Evolutionary conservation across 2,113 vertebrate genomes (phyloP).

Genomic region (Bungarus multicinctus): DNA sequence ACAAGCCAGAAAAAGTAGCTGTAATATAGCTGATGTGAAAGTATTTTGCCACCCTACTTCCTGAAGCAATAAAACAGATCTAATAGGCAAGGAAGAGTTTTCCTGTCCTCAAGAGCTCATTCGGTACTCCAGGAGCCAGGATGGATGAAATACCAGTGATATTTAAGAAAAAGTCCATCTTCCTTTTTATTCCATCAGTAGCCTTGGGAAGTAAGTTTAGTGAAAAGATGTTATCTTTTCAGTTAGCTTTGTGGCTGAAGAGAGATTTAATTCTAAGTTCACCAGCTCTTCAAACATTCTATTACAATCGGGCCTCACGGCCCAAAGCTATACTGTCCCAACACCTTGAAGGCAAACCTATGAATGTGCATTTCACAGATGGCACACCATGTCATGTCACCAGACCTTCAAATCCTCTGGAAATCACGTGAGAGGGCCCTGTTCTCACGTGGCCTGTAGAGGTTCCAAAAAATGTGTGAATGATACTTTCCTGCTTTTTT

Average conservation of each 20-base stretch:
- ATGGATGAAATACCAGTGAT: neutral
- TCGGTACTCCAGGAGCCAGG: neutral
- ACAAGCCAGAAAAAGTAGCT: neutral
- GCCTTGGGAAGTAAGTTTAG: neutral
- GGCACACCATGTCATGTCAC: no score
- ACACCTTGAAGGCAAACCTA: neutral
- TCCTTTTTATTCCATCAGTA: neutral
- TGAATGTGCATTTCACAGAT: no score
- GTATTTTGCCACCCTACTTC: neutral
- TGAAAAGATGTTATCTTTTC: neutral
- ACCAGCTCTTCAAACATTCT: neutral
- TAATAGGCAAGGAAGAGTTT: neutral
- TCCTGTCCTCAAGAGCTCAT: neutral
- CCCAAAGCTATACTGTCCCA: neutral
- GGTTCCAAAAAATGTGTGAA: no score
- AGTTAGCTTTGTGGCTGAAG: neutral
- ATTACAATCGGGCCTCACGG: neutral
- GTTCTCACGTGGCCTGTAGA: no score
- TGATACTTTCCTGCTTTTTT: no score
- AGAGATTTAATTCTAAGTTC: neutral
- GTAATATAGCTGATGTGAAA: neutral
- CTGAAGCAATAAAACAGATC: neutral
- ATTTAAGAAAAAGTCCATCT: neutral
- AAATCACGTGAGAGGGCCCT: no score
- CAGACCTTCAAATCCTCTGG: no score